Evolutionary conservation across 92 coral and sea anemone genomes (phyloP).

Genomic region (Actinernus sp.): DNA sequence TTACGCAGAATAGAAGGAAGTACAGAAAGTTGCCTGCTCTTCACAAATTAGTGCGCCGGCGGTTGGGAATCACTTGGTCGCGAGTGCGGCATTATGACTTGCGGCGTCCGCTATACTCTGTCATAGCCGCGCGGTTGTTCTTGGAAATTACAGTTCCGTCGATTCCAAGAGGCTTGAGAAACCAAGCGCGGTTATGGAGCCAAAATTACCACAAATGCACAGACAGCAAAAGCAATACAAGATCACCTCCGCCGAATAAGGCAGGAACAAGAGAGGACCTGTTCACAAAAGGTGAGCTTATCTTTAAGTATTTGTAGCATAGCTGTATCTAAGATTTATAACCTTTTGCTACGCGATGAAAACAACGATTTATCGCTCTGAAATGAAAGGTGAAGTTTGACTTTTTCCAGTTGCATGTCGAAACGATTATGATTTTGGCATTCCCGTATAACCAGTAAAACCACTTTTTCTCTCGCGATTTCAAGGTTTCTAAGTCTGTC

Average conservation of each 20-base stretch:
- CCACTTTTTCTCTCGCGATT: too few species aligned
- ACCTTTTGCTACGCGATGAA: too few species aligned
- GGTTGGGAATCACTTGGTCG: conserved; percentile 95
- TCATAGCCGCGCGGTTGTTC: conserved; percentile 90
- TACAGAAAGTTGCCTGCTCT: conserved; percentile 75
- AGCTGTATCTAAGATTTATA: too few species aligned
- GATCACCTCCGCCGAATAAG: conserved; percentile 15
- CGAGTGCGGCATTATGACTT: conserved; percentile 82
- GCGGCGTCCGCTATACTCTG: conserved; percentile 91
- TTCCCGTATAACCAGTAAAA: too few species aligned
- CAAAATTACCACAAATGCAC: conserved; percentile 76
- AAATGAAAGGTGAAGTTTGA: too few species aligned
- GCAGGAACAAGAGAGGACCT: conserved; percentile 34
- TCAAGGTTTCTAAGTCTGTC: too few species aligned
- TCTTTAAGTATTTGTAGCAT: too few species aligned
- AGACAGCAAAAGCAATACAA: conserved; percentile 15
- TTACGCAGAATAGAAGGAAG: conserved; percentile 86
- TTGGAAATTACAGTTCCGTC: conserved; percentile 69
- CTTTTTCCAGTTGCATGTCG: too few species aligned
- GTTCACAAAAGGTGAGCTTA: conserved; percentile 75
- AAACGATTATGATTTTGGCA: too few species aligned
- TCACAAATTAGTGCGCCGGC: conserved; percentile 90
- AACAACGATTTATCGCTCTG: too few species aligned
- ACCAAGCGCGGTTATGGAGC: conserved; percentile 88
- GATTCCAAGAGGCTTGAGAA: conserved; percentile 78